A percentile compares a stretch with the other conserved stretches of the same genome.
Evolutionary conservation across 1,140 invertebrate species (phyloP).

Genomic region (Ylistrum balloti): DNA sequence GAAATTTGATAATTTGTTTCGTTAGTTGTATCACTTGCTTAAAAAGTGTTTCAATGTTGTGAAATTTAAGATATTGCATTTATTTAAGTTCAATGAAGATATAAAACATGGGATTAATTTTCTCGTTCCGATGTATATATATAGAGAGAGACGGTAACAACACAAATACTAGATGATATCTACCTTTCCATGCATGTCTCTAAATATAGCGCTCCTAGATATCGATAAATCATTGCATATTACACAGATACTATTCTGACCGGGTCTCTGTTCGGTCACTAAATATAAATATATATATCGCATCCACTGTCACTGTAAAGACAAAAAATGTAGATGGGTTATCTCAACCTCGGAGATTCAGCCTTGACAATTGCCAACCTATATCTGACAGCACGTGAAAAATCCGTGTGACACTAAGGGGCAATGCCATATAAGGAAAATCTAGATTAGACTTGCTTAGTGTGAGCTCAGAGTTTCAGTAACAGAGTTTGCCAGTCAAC

Average conservation of each 20-base stretch:
- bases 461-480: not conserved
- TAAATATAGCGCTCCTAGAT: too few species aligned
- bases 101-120: too few species aligned
- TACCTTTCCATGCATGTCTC: too few species aligned
- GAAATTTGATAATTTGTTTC: too few species aligned
- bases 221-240: not conserved
- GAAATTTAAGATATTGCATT: too few species aligned
- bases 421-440: conserved; percentile 14
- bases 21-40: too few species aligned
- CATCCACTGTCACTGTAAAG: not conserved
- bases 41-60: too few species aligned
- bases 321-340: conserved; percentile 16
- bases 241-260: not conserved
- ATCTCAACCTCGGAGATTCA: not conserved
- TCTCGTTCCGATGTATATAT: too few species aligned
- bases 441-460: not conserved
- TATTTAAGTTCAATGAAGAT: too few species aligned
- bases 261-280: not conserved
- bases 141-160: too few species aligned
- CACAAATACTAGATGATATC: too few species aligned
- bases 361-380: not conserved
- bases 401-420: not conserved
- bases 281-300: not conserved
- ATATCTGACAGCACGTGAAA: conserved; percentile 30
- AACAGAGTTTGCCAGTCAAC: not conserved